phyloP scores from a whole-genome alignment of 2,113 vertebrate genomes.

The Trogon melanurus region DNA sequence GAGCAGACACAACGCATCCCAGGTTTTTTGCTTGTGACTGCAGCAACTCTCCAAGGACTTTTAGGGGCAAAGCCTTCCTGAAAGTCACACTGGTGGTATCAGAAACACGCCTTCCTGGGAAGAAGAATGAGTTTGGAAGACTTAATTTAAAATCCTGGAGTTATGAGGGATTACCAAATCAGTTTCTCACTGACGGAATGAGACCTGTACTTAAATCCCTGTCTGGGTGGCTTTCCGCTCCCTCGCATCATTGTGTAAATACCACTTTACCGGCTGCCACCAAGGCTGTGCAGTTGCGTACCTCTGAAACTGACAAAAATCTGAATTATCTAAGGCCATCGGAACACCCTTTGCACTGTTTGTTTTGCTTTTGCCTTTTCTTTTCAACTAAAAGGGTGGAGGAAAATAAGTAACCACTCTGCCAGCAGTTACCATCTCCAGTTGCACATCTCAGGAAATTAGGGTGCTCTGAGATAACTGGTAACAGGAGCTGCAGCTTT shows the following conservation, averaged over 20 bases:
- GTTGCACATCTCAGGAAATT: not conserved
- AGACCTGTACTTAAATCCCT: not conserved
- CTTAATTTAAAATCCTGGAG: not conserved
- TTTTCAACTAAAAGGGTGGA: constrained; percentile 19
- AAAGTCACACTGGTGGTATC: not conserved
- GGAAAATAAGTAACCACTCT: not conserved
- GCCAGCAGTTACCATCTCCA: not conserved
- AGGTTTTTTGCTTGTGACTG: not conserved
- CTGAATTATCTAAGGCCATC: constrained; percentile 25
- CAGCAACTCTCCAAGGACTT: not conserved
- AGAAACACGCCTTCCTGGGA: not conserved
- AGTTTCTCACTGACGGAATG: not conserved
- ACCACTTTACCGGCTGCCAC: not conserved
- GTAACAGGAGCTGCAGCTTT: not conserved
- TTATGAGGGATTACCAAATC: not conserved
- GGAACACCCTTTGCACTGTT: constrained; percentile 1
- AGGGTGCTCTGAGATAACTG: not conserved
- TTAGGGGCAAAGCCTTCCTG: not conserved
- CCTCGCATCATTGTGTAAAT: not conserved
- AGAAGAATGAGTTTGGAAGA: not conserved
- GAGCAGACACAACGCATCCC: not conserved
- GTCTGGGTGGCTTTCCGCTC: not conserved
- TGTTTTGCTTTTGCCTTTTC: constrained; percentile 15
- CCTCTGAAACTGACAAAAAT: constrained; percentile 33
- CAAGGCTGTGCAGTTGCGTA: not conserved